Percentiles rank a stretch among this genome's conserved stretches.
These are phyloP conservation scores for Copsychus sechellarum DNA, from an alignment of 2,113 vertebrate species.

Conservation along the genomic window DNA sequence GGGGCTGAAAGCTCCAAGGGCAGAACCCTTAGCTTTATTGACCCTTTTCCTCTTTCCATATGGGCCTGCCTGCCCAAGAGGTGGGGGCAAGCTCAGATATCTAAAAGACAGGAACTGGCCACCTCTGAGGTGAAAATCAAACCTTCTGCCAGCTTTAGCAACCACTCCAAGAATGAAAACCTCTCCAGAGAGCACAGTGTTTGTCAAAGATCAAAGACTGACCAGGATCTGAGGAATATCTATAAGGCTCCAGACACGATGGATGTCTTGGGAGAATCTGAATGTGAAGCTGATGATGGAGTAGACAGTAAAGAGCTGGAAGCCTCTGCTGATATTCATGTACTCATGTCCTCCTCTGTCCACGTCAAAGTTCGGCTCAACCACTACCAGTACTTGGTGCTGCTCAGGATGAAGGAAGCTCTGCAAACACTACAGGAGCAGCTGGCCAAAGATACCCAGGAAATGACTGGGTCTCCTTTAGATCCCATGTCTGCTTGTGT, in stretches of 20 bases:
- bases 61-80: constrained; percentile 87
- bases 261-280: constrained; percentile 45
- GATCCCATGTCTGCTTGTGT: constrained; percentile 77
- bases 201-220: constrained; percentile 76
- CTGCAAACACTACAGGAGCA: constrained; percentile 84
- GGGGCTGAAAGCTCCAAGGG: constrained; percentile 87
- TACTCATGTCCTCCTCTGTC: constrained; percentile 82
- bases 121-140: constrained; percentile 69
- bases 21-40: constrained; percentile 83
- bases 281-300: background rate
- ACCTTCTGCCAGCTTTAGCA: constrained; percentile 74
- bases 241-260: constrained; percentile 29
- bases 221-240: constrained; percentile 74
- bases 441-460: constrained; percentile 77
- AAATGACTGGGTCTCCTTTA: constrained; percentile 61
- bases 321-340: constrained; percentile 78
- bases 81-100: constrained; percentile 68
- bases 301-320: constrained; percentile 58
- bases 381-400: constrained; percentile 93
- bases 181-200: constrained; percentile 16
- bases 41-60: constrained; percentile 86
- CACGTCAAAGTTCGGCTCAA: constrained; percentile 86
- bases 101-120: constrained; percentile 21
- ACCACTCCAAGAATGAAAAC: constrained; percentile 40
- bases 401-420: constrained; percentile 90